These are phyloP conservation scores for Scaptomyza graminum DNA, from an alignment of 1,140 invertebrate species.

Conservation along the genomic window DNA sequence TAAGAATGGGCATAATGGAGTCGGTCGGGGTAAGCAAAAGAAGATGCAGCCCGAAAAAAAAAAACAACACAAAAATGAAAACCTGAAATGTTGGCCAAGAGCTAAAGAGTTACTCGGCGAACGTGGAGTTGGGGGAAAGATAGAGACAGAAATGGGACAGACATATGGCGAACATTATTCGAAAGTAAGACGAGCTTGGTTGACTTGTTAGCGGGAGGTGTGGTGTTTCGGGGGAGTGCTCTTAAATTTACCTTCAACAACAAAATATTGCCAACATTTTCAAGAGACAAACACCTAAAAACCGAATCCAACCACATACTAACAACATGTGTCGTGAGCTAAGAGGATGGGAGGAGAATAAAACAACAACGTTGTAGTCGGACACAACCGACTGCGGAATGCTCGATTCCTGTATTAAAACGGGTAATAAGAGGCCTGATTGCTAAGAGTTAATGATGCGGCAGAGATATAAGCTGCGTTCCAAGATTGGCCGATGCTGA, in stretches of 20 bases:
- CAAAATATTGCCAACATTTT: constrained; percentile 80
- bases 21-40: not conserved
- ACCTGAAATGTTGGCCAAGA: constrained; percentile 32
- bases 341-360: no score
- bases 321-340: constrained; percentile 1
- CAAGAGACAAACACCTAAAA: constrained; percentile 69
- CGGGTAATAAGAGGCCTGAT: no score
- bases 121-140: no score
- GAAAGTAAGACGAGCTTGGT: constrained; percentile 30
- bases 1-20: constrained; percentile 29
- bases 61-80: constrained; percentile 3
- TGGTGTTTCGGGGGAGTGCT: no score
- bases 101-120: no score
- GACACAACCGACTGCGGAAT: no score
- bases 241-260: constrained; percentile 79
- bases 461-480: no score
- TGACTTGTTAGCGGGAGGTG: constrained; percentile 9
- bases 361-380: no score
- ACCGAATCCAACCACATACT: constrained; percentile 9
- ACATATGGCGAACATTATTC: constrained; percentile 45
- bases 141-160: constrained; percentile 3
- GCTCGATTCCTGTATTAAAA: no score
- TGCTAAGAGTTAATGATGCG: no score
- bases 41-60: constrained; percentile 16
- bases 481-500: no score